Base-by-base conservation (phyloP, 2,797 vertebrate species). In the Pseudomugil tenellus region DNA sequence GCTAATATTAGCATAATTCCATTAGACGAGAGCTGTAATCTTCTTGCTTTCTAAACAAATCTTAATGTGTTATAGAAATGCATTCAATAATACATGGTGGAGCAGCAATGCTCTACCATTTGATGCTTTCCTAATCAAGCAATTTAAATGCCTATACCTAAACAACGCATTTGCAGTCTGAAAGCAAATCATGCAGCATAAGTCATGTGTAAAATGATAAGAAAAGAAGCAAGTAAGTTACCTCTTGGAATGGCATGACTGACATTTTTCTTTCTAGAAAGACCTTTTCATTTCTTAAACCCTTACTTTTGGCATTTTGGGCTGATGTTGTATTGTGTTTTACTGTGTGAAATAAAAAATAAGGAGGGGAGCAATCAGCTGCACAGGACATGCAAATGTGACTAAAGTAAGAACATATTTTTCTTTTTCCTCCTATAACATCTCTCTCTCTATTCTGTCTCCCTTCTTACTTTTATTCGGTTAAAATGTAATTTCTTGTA, bases 201-300 rank as follows among this genome's bases (percentile, higher is more conserved):
- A 41, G 37, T 17, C 14, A 6, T 4, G 16, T 41, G 16, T 17
- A 17, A 41, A 1, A 17, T 14, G 13, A 14, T n/a, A n/a, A n/a
- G n/a, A 46, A 2, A 6, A 46, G 46, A 76, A 43, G 52, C 8
- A 9, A 51, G 67, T 49, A 57, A 66, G 52, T 49, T 62, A 35
- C 11, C 35, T 59, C 46, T 67, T 14, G 46, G 19, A 57, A 13
- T 14, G 5, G 23, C 4, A 7, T 35, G 46, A 73, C 67, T 54
- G 43, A 63, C 16, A 11, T 21, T 10, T 43, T 67, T 56, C 43
- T 46, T 77, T 75, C 80, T 43, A 67, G 26, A 54, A 67, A 72
- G 54, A 5, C 21, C 60, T 69, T 76, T 71, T 64, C 31, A 77
- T 73, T 10, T 67, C 26, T 49, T 80, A 72, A 86, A 72, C 80